Evolutionary conservation across 2,113 vertebrate species (phyloP).

Genomic region (Sisor rabdophorus): DNA sequence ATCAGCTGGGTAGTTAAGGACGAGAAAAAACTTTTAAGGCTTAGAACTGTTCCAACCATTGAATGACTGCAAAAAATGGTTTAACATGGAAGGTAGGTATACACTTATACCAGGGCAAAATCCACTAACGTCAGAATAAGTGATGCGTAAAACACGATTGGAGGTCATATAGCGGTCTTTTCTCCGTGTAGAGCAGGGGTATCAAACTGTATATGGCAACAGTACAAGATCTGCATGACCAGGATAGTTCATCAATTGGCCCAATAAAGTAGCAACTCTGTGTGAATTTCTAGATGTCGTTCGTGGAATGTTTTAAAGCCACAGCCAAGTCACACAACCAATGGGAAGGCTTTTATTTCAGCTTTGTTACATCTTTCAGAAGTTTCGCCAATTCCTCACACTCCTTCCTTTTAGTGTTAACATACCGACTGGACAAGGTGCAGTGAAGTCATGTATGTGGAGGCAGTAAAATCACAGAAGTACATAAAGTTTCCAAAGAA

Average conservation of each 20-base stretch:
- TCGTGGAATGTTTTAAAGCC: background rate
- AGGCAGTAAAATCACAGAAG: background rate
- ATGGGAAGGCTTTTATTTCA: background rate
- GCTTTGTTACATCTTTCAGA: background rate
- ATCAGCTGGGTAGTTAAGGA: conserved; percentile 51
- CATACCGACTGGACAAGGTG: background rate
- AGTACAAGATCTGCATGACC: background rate
- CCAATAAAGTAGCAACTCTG: background rate
- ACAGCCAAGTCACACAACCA: background rate
- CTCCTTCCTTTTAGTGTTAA: background rate
- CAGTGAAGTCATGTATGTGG: background rate
- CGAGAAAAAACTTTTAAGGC: conserved; percentile 54
- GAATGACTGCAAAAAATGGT: background rate
- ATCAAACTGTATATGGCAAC: background rate
- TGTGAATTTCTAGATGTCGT: background rate
- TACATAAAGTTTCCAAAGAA: conserved; percentile 1
- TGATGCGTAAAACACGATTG: background rate
- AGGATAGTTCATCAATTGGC: background rate
- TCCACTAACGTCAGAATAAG: background rate
- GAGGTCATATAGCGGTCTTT: background rate
- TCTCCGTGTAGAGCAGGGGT: background rate
- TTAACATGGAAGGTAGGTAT: background rate
- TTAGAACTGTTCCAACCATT: background rate
- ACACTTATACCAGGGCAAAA: background rate
- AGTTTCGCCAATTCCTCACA: background rate